Percentiles rank a stretch among this genome's conserved stretches.
Conservation (phyloP, 2,113 vertebrate genomes). For the Nanger granti region DNA sequence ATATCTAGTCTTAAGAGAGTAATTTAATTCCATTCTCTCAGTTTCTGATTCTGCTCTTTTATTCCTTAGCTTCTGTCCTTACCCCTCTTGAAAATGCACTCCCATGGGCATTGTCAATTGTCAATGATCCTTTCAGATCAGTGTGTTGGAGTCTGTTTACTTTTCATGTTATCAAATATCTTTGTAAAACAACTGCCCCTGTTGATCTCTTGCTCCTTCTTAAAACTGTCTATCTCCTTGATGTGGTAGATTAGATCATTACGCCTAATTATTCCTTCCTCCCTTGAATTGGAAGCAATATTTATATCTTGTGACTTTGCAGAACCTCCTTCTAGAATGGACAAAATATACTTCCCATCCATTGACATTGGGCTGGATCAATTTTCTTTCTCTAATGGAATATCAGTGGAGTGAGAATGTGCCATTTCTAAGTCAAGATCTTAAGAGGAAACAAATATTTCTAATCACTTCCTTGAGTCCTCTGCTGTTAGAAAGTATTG, state of each 20-base stretch:
- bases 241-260: not conserved
- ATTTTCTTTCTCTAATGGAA: not conserved
- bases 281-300: not conserved
- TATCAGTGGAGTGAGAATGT: not conserved
- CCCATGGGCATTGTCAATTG: not conserved
- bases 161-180: not conserved
- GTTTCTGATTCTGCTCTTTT: not conserved
- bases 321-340: not conserved
- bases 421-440: not conserved
- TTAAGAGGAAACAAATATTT: not conserved
- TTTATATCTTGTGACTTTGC: not conserved
- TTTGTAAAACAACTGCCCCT: not conserved
- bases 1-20: not conserved
- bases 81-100: not conserved
- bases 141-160: not conserved
- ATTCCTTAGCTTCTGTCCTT: not conserved
- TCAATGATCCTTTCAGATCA: not conserved
- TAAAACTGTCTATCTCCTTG: not conserved
- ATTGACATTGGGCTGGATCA: not conserved
- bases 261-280: not conserved
- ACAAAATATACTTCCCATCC: not conserved
- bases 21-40: not conserved
- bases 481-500: not conserved
- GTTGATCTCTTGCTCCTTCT: not conserved
- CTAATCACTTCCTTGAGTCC: not conserved